Percentiles rank a stretch among this genome's conserved stretches.
Evolutionary conservation across 2,113 vertebrate species (phyloP).

Genomic region (Heloderma charlesbogerti): DNA sequence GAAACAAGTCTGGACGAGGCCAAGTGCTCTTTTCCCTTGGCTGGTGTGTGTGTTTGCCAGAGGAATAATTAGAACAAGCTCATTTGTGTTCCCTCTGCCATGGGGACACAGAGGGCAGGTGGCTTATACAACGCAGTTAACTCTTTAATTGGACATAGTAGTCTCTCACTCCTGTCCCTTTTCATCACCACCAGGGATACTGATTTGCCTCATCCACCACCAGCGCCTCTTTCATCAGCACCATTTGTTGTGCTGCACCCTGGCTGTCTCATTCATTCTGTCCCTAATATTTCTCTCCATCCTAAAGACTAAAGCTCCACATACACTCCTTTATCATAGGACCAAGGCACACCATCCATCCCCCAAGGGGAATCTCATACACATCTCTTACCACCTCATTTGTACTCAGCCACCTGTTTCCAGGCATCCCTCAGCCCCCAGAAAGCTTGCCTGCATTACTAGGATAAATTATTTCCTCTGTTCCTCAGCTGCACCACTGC

Average conservation of each 20-base stretch:
- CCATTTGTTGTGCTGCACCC: not conserved
- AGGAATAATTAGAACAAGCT: conserved; percentile 34
- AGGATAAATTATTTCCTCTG: not conserved
- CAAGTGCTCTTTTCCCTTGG: not conserved
- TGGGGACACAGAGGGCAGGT: conserved; percentile 8
- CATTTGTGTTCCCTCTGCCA: conserved; percentile 1
- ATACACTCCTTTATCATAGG: not conserved
- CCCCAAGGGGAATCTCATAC: not conserved
- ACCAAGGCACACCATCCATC: not conserved
- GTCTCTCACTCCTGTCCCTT: not conserved
- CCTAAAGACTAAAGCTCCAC: not conserved
- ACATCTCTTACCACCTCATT: not conserved
- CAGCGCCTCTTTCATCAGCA: not conserved
- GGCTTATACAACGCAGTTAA: conserved; percentile 3
- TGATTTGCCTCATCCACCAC: not conserved
- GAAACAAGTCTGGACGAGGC: conserved; percentile 1
- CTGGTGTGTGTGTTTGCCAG: conserved; percentile 3
- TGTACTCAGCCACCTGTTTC: not conserved
- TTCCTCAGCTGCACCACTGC: not conserved
- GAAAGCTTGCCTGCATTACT: not conserved
- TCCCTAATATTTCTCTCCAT: not conserved
- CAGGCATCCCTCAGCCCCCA: not conserved
- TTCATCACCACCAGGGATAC: not conserved
- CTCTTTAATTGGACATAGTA: conserved; percentile 33
- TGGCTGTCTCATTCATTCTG: not conserved